phyloP scores from a whole-genome alignment of 2,888 invertebrate genomes.

The Chymomyza procnemis region DNA sequence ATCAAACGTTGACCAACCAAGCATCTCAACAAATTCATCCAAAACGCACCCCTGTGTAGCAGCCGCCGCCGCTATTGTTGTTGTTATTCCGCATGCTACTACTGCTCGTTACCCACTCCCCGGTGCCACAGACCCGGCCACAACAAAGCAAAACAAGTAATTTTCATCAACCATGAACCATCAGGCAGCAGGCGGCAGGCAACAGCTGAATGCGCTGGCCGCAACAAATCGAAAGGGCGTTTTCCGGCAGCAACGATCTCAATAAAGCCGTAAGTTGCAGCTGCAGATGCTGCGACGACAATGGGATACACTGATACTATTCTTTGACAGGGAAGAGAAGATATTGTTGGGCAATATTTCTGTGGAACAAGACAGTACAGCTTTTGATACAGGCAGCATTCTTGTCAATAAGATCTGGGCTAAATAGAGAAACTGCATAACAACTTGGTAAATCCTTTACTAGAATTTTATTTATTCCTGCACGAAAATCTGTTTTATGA shows the following conservation, averaged over 20 bases:
- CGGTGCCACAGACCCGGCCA: background rate
- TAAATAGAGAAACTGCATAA: too few species aligned
- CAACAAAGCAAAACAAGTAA: slow-evolving; percentile 57
- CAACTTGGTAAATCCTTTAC: too few species aligned
- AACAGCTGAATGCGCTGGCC: slow-evolving; percentile 6
- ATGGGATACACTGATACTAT: background rate
- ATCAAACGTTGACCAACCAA: slow-evolving; percentile 51
- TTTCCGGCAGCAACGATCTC: background rate
- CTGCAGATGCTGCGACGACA: background rate
- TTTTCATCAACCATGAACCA: slow-evolving; percentile 39
- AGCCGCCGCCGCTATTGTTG: background rate
- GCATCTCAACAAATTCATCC: slow-evolving; percentile 22
- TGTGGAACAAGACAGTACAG: too few species aligned
- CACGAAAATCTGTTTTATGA: too few species aligned
- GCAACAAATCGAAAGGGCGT: slow-evolving; percentile 48
- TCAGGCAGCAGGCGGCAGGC: background rate
- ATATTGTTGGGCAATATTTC: too few species aligned
- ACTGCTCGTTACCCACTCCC: background rate
- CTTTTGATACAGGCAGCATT: too few species aligned
- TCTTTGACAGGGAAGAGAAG: too few species aligned
- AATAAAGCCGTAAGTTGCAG: background rate
- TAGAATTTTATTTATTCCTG: too few species aligned
- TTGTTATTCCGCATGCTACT: too few species aligned
- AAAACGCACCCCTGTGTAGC: background rate
- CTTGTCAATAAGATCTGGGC: too few species aligned